Evolutionary conservation across 2,113 vertebrate species (phyloP), one percentile per base, ranked within the genome.

Genomic region (Mugil cephalus): DNA sequence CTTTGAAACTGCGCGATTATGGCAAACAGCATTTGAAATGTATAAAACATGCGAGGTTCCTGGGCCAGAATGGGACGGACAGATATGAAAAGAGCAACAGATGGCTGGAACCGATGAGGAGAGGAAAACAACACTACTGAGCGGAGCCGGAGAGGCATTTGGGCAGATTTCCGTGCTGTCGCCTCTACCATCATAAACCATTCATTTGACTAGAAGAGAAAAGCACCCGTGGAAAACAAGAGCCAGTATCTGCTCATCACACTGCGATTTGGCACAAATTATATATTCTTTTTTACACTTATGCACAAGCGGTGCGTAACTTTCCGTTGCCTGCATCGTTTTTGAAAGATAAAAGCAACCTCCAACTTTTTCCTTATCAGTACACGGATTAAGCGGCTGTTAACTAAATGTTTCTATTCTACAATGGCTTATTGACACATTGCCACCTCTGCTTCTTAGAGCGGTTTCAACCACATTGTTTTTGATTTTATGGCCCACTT

Each of bases 71-170:
- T 81, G 71, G 76, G 73, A 90, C 65, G 86, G 81, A 84, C 69
- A 65, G 91, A 90, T 89, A 79, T 82, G 82, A 88, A 91, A 92
- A 88, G 86, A 91, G 89, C 90, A 93, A 91, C 92, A 93, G 91
- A 94, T 94, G 91, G 91, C 87, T 88, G 39, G 88, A 83, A 87
- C 84, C 82, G 84, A 86, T 85, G 87, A 87, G 80, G 81, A 87
- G 74, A 87, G 59, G 76, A 77, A 83, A 89, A 88, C 69, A 75
- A 87, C 88, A 85, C 82, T 61, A 80, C 51, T 74, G 79, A 87
- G 80, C 36, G 18, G 73, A 87, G 80, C 66, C 45, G 65, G 58
- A 74, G 70, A 83, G 70, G 84, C 83, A 74, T 82, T 84, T 69
- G 40, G 82, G 74, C 78, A 75, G 69, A 72, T 85, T 87, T 83